Evolutionary conservation across 2,888 invertebrate genomes (phyloP), one percentile per base, ranked within the genome.

Genomic region (Apotomis capreana): DNA sequence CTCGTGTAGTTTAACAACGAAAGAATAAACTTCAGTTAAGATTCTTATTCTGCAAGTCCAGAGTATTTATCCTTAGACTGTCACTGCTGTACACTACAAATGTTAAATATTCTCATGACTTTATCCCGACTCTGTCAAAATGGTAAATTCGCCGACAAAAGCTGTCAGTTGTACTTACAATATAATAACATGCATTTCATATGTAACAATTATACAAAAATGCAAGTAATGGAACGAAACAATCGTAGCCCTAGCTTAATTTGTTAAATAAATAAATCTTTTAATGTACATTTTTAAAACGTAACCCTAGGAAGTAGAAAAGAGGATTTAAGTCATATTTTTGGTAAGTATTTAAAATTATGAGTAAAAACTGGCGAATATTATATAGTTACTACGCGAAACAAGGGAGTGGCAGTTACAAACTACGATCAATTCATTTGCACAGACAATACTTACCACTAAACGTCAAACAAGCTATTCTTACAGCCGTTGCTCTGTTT

Each of bases 181-280:
- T 71, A 67, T 71, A 71, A 67, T 85, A 90, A 91, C 89, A 89
- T 86, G 83, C 84, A 88, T 80, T 85, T 80, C 80, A 83, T 88
- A 87, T 89, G 85, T 88, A 92, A 91, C 91, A 91, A 88, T 91
- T 87, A 87, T 87, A 91, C 89, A 89, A 90, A 89, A 92, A 92
- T 92, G 92, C 92, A 89, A 87, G 84, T 87, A 87, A 87, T 91
- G 91, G 92, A 92, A 92, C 90, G 89, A 90, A 88, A 88, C 80
- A 87, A 85, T 79, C 81, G 80, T 80, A 78, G 78, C 76, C 73
- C 75, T 79, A 81, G 77, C 63, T 68, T 63, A 64, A 64, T 55
- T 26, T 65, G 62, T 69, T 64, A 58, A 68, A 78, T 79, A 82
- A 82, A 82, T 80, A 78, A 76, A 82, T 78, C 83, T 84, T 83